Evolutionary conservation across 1,140 invertebrate species (phyloP).

Genomic region (Colletes gigas): DNA sequence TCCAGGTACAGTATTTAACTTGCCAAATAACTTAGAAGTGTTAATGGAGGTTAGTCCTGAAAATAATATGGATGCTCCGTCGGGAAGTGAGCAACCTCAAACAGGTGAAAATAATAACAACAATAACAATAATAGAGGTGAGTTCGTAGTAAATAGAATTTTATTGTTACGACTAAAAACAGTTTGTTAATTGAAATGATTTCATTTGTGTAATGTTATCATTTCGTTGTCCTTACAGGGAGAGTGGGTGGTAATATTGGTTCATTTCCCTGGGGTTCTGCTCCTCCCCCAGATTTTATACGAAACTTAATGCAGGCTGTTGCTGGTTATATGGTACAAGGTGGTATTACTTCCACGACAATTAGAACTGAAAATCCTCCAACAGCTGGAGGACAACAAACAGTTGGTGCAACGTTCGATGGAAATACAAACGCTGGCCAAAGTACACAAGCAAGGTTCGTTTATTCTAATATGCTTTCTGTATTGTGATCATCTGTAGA

Average conservation of each 20-base stretch:
- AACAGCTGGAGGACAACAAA: slow-evolving; percentile 28
- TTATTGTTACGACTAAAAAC: neutral
- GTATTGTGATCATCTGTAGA: too few species aligned
- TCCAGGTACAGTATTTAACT: slow-evolving; percentile 75
- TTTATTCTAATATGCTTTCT: neutral
- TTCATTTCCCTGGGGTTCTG: slow-evolving; percentile 67
- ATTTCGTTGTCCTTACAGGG: slow-evolving; percentile 22
- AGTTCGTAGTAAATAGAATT: neutral
- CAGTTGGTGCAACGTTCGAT: slow-evolving; percentile 36
- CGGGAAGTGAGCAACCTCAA: slow-evolving; percentile 70
- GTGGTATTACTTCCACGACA: slow-evolving; percentile 54
- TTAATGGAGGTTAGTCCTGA: slow-evolving; percentile 87
- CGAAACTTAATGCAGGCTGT: slow-evolving; percentile 85
- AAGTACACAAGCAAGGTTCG: slow-evolving; percentile 81
- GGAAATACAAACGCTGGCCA: slow-evolving; percentile 74
- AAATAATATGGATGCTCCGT: slow-evolving; percentile 76
- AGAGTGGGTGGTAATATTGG: slow-evolving; percentile 46
- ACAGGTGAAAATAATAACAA: slow-evolving; percentile 72
- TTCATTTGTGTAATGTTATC: neutral
- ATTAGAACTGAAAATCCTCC: slow-evolving; percentile 44
- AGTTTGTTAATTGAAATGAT: neutral
- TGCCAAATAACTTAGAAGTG: slow-evolving; percentile 83
- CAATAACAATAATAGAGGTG: slow-evolving; percentile 47
- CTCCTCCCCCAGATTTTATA: slow-evolving; percentile 80
- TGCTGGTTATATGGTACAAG: slow-evolving; percentile 69